Conservation (phyloP, 30 jellyfish, hydroid and myxozoan species). For the Morbakka virulenta region DNA sequence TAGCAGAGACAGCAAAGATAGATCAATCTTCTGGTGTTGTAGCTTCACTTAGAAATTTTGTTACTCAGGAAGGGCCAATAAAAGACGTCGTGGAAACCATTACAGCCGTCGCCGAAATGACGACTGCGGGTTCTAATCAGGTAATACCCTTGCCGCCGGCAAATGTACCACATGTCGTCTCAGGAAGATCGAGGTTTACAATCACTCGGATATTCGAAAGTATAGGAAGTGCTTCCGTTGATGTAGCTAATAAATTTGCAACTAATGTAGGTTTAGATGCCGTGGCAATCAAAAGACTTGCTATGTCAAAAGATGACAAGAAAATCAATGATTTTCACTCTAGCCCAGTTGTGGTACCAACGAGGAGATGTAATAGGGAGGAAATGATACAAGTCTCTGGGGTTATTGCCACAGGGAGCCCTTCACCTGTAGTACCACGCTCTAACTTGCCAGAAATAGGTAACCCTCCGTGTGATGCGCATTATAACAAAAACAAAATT, state of each 20-base stretch:
- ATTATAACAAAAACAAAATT: no score
- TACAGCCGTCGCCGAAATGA: not conserved
- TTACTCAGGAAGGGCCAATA: conserved; percentile 24
- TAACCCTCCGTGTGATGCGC: no score
- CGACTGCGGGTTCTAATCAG: not conserved
- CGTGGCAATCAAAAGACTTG: no score
- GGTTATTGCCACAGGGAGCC: no score
- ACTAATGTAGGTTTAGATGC: conserved; percentile 54
- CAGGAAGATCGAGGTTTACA: conserved; percentile 66
- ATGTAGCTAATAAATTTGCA: conserved; percentile 78
- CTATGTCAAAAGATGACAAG: no score
- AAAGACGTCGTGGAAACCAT: not conserved
- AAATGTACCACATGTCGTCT: not conserved
- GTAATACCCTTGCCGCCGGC: conserved; percentile 16
- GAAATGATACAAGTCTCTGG: no score
- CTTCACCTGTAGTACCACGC: no score
- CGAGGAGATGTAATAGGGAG: no score
- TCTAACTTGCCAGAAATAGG: no score
- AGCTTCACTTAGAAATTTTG: conserved; percentile 39
- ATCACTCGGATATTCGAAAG: conserved; percentile 75
- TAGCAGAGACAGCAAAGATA: not conserved
- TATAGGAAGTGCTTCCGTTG: conserved; percentile 75
- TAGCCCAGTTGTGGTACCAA: no score
- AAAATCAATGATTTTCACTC: no score
- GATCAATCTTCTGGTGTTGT: conserved; percentile 48